A percentile compares a stretch with the other conserved stretches of the same genome.
Evolutionary conservation across 2,113 vertebrate genomes (phyloP).

Genomic region (Caranx ignobilis): DNA sequence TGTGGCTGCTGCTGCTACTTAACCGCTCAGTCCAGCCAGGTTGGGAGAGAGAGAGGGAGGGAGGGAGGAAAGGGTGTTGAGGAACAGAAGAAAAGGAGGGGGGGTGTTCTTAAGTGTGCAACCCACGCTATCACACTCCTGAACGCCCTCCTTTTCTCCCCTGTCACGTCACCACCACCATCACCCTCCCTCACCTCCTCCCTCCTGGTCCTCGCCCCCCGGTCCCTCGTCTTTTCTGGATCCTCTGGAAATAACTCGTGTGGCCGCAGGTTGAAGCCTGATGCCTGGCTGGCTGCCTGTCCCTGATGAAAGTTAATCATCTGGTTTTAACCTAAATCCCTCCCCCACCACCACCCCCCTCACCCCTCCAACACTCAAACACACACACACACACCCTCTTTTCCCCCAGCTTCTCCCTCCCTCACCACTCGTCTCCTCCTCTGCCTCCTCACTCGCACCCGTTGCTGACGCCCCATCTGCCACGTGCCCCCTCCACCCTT

Average conservation of each 20-base stretch:
- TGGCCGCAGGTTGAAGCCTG: constrained; percentile 39
- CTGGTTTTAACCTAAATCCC: constrained; percentile 80
- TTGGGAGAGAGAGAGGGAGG: constrained; percentile 8
- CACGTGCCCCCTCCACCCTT: constrained; percentile 59
- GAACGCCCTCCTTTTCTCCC: constrained; percentile 21
- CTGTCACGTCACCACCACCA: background rate
- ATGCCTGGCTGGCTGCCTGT: constrained; percentile 57
- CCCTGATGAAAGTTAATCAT: constrained; percentile 83
- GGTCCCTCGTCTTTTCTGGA: constrained; percentile 32
- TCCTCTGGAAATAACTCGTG: constrained; percentile 40
- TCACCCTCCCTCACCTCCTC: background rate
- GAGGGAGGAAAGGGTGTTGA: constrained; percentile 8
- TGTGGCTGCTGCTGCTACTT: constrained; percentile 48
- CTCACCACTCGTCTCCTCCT: background rate
- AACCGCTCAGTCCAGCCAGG: constrained; percentile 66
- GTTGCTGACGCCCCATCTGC: constrained; percentile 74
- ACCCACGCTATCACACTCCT: constrained; percentile 58
- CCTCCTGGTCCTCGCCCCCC: background rate
- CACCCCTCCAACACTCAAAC: background rate
- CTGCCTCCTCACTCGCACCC: constrained; percentile 40
- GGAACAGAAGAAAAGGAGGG: constrained; percentile 24
- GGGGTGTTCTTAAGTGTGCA: constrained; percentile 46
- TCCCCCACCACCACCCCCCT: background rate
- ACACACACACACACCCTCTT: constrained; percentile 5
- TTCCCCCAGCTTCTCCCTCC: constrained; percentile 23